A percentile compares a stretch with the other conserved stretches of the same genome.
Conservation (phyloP, 2,888 invertebrate genomes). For the Napeogenes sylphis region DNA sequence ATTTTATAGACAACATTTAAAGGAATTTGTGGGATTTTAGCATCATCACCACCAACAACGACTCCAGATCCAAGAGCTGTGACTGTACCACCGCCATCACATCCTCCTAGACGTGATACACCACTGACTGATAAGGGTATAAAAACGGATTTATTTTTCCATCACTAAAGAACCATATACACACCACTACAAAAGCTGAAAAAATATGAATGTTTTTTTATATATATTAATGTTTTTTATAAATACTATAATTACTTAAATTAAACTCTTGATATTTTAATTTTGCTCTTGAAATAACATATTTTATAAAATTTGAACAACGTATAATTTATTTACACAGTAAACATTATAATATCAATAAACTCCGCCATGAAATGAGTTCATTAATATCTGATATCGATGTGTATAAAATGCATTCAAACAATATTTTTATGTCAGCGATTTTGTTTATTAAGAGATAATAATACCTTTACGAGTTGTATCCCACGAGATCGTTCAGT, state of each 20-base stretch:
- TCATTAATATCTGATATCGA: slow-evolving; percentile 55
- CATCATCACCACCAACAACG: slow-evolving; percentile 88
- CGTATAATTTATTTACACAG: slow-evolving; percentile 2
- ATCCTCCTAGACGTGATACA: slow-evolving; percentile 65
- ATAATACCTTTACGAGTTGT: slow-evolving; percentile 73
- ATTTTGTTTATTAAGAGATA: slow-evolving; percentile 74
- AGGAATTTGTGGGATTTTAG: slow-evolving; percentile 55
- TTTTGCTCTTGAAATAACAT: neutral
- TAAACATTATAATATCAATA: slow-evolving; percentile 29
- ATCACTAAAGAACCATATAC: slow-evolving; percentile 1
- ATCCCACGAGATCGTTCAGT: slow-evolving; percentile 57
- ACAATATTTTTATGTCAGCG: slow-evolving; percentile 65
- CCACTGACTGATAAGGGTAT: slow-evolving; percentile 69
- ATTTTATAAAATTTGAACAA: neutral
- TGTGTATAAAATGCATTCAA: slow-evolving; percentile 60
- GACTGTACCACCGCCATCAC: slow-evolving; percentile 65
- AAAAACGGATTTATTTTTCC: neutral
- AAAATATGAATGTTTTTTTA: too few relatives aligned
- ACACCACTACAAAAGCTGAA: too few relatives aligned
- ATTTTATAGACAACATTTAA: neutral
- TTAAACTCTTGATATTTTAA: neutral
- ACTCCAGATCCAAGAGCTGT: slow-evolving; percentile 84
- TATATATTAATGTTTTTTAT: too few relatives aligned
- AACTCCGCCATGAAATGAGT: slow-evolving; percentile 51
- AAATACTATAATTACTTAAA: too few relatives aligned